Percentiles rank a stretch among this genome's conserved stretches.
phyloP scores from a whole-genome alignment of 2,797 vertebrate genomes.

The Pangasius mekongensis region DNA sequence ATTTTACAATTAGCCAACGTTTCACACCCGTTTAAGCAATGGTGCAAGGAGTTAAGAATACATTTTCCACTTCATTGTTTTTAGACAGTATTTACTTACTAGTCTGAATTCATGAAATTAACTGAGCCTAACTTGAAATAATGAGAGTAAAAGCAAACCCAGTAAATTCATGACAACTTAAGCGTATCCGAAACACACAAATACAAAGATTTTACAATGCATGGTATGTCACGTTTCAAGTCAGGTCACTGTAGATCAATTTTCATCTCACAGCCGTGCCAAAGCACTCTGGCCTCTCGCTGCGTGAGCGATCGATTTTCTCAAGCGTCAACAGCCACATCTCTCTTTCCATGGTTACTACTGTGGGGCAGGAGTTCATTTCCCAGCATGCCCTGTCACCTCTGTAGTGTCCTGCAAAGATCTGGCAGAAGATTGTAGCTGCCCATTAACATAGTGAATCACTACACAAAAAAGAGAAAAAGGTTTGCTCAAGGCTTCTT shows the following conservation, averaged over 20 bases:
- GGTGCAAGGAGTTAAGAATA: background rate
- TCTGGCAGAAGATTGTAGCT: conserved; percentile 31
- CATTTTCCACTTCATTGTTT: background rate
- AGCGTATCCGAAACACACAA: background rate
- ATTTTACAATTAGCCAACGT: background rate
- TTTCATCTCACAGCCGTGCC: background rate
- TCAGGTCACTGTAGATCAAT: background rate
- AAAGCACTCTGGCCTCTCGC: background rate
- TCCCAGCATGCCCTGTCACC: conserved; percentile 53
- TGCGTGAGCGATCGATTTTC: conserved; percentile 4
- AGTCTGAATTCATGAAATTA: background rate
- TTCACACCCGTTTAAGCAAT: background rate
- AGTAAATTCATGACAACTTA: background rate
- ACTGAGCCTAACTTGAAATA: background rate
- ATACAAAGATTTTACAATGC: background rate
- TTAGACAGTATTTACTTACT: background rate
- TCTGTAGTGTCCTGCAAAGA: conserved; percentile 36
- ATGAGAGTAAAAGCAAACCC: background rate
- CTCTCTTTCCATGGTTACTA: conserved; percentile 36
- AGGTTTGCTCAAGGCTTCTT: background rate
- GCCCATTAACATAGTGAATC: conserved; percentile 37
- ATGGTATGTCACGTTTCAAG: background rate
- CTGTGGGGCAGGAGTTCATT: conserved; percentile 50
- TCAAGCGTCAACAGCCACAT: conserved; percentile 13
- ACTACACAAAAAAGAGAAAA: background rate